phyloP scores from a whole-genome alignment of 1,140 invertebrate genomes.

The Aphelenchoides avenae region DNA sequence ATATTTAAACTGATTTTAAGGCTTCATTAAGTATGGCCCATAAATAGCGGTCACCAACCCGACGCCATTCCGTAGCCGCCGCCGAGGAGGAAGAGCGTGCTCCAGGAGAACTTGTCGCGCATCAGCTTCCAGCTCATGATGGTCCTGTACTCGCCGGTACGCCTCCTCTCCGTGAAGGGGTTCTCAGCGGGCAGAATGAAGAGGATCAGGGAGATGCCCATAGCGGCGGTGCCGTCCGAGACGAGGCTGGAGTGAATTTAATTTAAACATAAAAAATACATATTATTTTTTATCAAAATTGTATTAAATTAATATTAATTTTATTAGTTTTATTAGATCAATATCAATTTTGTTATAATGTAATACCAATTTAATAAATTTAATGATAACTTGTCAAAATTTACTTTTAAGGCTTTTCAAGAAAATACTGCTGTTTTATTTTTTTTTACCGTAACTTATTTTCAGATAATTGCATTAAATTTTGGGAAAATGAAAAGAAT shows the following conservation, averaged over 20 bases:
- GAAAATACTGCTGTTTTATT: neutral
- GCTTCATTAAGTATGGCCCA: too few species aligned
- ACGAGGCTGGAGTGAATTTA: constrained; percentile 21
- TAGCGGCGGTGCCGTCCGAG: constrained; percentile 48
- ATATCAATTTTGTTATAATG: neutral
- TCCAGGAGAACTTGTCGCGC: constrained; percentile 50
- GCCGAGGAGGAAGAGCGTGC: constrained; percentile 41
- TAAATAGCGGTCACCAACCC: too few species aligned
- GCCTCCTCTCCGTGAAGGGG: constrained; percentile 38
- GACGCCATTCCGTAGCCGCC: constrained; percentile 50
- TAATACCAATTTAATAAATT: neutral
- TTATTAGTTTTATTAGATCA: too few species aligned
- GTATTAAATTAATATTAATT: too few species aligned
- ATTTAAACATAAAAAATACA: too few species aligned
- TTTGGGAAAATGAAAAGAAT: neutral
- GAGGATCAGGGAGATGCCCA: constrained; percentile 36
- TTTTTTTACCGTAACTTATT: neutral
- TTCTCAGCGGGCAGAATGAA: constrained; percentile 49
- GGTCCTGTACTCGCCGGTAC: constrained; percentile 27
- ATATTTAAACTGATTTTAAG: too few species aligned
- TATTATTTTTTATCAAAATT: too few species aligned
- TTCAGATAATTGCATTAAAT: constrained; percentile 8
- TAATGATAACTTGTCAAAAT: neutral
- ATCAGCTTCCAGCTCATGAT: constrained; percentile 49
- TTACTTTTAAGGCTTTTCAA: neutral